Percentiles rank a stretch among this genome's conserved stretches.
Evolutionary conservation across 2,113 vertebrate genomes (phyloP).

Genomic region (Tyto alba): DNA sequence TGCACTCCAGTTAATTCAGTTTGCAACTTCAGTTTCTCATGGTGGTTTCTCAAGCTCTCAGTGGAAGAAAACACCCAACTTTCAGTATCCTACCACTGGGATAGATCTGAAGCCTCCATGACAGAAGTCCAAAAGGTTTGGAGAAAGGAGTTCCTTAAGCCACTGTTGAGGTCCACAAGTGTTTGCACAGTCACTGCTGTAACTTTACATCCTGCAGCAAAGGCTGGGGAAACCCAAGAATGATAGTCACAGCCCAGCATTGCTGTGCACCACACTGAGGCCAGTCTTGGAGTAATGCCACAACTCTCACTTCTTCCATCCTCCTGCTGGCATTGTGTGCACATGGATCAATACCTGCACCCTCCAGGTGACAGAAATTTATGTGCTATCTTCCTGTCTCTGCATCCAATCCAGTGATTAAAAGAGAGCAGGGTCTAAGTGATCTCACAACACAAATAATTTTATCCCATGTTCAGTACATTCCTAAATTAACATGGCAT

Average conservation of each 20-base stretch:
- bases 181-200: not conserved
- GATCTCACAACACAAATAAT: not conserved
- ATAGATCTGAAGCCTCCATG: not conserved
- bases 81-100: not conserved
- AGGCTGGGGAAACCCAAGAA: not conserved
- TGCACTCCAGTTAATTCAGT: not conserved
- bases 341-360: not conserved
- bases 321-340: not conserved
- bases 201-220: not conserved
- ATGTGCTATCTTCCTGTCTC: not conserved
- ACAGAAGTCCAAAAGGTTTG: not conserved
- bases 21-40: not conserved
- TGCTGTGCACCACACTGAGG: rapidly evolving
- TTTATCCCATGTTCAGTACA: not conserved
- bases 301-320: rapidly evolving
- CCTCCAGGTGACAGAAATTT: not conserved
- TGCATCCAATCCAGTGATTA: not conserved
- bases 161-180: not conserved
- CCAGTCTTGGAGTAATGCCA: rapidly evolving
- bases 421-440: not conserved
- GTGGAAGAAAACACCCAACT: not conserved
- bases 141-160: not conserved
- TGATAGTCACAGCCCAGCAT: not conserved
- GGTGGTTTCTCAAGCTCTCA: not conserved
- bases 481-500: rapidly evolving